Percentiles rank a stretch among this genome's conserved stretches.
These are phyloP conservation scores for Morpho deidamia DNA, from an alignment of 2,888 invertebrate species.

Conservation along the genomic window DNA sequence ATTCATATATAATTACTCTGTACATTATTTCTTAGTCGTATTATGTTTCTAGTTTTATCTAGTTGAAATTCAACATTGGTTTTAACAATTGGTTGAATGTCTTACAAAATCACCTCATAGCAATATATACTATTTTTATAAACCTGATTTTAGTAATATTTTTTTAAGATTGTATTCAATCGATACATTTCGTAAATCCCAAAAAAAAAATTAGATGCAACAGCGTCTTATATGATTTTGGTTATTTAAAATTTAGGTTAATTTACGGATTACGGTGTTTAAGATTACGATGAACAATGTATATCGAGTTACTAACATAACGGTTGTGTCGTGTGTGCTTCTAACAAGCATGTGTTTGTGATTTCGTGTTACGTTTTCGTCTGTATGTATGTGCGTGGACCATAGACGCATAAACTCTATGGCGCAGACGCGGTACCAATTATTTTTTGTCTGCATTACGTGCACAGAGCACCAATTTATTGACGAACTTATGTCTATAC, in stretches of 20 bases:
- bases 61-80: conserved; percentile 48
- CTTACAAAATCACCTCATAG: conserved; percentile 24
- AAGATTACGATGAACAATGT: conserved; percentile 67
- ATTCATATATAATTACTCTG: conserved; percentile 57
- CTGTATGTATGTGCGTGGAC: conserved; percentile 14
- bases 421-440: neutral
- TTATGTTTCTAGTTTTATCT: conserved; percentile 55
- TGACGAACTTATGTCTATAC: too few relatives aligned
- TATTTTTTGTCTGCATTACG: neutral
- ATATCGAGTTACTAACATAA: conserved; percentile 71
- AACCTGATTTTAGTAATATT: conserved; percentile 9
- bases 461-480: too few relatives aligned
- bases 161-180: conserved; percentile 8
- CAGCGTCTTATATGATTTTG: conserved; percentile 59
- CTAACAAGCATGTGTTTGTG: conserved; percentile 77
- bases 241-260: conserved; percentile 67
- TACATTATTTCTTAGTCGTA: conserved; percentile 65
- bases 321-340: conserved; percentile 77
- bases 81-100: conserved; percentile 23
- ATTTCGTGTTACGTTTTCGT: conserved; percentile 43
- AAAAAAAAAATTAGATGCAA: conserved; percentile 30
- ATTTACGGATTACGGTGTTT: conserved; percentile 52
- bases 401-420: neutral
- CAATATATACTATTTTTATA: conserved; percentile 19
- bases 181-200: conserved; percentile 17